Evolutionary conservation across 1,140 invertebrate genomes (phyloP).

Genomic region (Agraylea sexmaculata): DNA sequence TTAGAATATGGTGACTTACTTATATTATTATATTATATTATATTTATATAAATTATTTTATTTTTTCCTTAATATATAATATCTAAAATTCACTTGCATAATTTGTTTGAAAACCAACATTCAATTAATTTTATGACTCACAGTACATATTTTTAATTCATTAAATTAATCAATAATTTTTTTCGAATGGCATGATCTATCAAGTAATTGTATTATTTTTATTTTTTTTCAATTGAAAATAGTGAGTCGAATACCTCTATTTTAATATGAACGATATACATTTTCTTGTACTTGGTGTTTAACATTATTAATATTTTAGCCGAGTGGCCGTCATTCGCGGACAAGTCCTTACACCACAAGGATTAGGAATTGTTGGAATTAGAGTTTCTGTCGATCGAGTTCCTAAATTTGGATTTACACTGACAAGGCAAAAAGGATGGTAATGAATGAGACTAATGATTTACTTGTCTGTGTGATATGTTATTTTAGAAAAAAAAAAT

Average conservation of each 20-base stretch:
- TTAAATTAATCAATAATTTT: no score
- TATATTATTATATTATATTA: not conserved
- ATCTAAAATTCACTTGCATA: not conserved
- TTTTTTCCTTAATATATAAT: not conserved
- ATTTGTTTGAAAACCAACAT: no score
- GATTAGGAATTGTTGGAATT: slow-evolving; percentile 90
- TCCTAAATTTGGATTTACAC: slow-evolving; percentile 89
- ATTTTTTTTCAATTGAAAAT: slow-evolving; percentile 11
- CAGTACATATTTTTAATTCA: no score
- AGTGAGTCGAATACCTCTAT: slow-evolving; percentile 11
- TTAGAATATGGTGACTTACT: no score
- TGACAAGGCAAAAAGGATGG: slow-evolving; percentile 89
- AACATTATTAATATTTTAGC: slow-evolving; percentile 58
- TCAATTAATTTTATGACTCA: no score
- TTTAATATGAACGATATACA: slow-evolving; percentile 15
- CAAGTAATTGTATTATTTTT: no score
- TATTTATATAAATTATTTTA: not conserved
- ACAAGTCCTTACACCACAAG: slow-evolving; percentile 84
- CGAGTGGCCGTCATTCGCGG: slow-evolving; percentile 97
- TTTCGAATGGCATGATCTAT: no score
- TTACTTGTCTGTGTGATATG: not conserved
- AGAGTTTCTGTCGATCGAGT: slow-evolving; percentile 90
- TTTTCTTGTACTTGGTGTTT: slow-evolving; percentile 18
- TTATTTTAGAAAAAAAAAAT: no score
- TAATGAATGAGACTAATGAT: no score